Evolutionary conservation across 35 echinoderm and acorn worm species (phyloP).

Genomic region (Heliocidaris tuberculata): DNA sequence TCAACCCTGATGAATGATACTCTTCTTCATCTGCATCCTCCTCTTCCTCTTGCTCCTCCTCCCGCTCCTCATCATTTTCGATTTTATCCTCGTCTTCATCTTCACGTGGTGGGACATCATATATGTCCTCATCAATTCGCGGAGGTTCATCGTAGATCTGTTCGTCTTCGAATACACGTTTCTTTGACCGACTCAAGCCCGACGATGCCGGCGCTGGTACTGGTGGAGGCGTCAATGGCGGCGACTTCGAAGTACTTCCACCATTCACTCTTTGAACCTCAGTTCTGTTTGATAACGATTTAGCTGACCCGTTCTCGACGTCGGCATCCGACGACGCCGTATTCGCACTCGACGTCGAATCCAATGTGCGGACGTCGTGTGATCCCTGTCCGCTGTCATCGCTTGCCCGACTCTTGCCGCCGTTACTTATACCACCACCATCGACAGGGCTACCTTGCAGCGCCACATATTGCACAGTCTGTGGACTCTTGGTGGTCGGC

Average conservation of each 20-base stretch:
- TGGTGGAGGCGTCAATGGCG: background rate
- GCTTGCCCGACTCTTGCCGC: slow-evolving; percentile 36
- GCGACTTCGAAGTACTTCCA: background rate
- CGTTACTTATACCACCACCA: background rate
- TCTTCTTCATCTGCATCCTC: background rate
- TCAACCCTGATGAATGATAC: background rate
- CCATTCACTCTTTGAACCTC: background rate
- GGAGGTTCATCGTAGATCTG: slow-evolving; percentile 30
- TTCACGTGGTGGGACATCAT: slow-evolving; percentile 25
- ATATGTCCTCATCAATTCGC: background rate
- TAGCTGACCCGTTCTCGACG: background rate
- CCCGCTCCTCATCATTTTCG: background rate
- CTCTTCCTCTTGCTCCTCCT: background rate
- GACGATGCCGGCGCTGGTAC: background rate
- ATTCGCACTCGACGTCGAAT: slow-evolving; percentile 3
- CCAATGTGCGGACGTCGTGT: slow-evolving; percentile 30
- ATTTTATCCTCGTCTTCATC: background rate
- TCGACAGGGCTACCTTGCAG: background rate
- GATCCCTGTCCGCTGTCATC: slow-evolving; percentile 48
- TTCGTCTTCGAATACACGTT: slow-evolving; percentile 6
- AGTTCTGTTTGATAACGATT: background rate
- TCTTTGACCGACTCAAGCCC: background rate
- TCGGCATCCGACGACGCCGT: slow-evolving; percentile 7
- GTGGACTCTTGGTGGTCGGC: background rate
- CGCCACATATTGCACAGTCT: slow-evolving; percentile 12